A percentile compares a stretch with the other conserved stretches of the same genome.
Evolutionary conservation across 2,888 invertebrate species (phyloP).

Genomic region (Hemistola chrysoprasaria): DNA sequence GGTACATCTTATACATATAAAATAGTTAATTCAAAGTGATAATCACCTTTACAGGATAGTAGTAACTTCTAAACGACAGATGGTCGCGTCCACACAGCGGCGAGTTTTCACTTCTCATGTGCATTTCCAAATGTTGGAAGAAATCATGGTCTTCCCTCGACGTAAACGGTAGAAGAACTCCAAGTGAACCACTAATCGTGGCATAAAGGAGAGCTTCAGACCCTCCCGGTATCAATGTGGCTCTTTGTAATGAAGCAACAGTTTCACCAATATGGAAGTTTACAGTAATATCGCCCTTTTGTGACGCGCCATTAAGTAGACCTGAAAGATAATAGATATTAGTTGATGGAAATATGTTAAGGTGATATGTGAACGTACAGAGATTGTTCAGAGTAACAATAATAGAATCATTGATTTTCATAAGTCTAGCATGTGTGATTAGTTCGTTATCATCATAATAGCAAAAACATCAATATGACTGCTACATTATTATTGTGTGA

Average conservation of each 20-base stretch:
- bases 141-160: constrained; percentile 99
- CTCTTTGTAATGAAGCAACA: constrained; percentile 96
- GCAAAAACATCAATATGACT: neutral
- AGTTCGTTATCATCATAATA: constrained; percentile 62
- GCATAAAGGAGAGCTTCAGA: constrained; percentile 98
- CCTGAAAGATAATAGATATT: constrained; percentile 79
- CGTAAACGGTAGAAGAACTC: constrained; percentile 96
- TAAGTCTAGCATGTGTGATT: constrained; percentile 82
- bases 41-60: constrained; percentile 95
- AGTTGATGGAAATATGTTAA: neutral
- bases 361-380: neutral
- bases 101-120: constrained; percentile 98
- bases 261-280: constrained; percentile 98
- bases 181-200: constrained; percentile 96
- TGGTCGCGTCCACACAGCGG: constrained; percentile 99
- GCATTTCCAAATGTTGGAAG: constrained; percentile 99
- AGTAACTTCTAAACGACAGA: constrained; percentile 97
- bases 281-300: constrained; percentile 96
- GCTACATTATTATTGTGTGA: neutral
- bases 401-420: constrained; percentile 73
- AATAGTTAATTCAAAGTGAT: constrained; percentile 3
- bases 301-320: constrained; percentile 97
- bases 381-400: constrained; percentile 45
- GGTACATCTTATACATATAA: too few relatives aligned
- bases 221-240: constrained; percentile 98